Base-by-base conservation (phyloP, 2,888 invertebrate genomes). In the Oligia latruncula region DNA sequence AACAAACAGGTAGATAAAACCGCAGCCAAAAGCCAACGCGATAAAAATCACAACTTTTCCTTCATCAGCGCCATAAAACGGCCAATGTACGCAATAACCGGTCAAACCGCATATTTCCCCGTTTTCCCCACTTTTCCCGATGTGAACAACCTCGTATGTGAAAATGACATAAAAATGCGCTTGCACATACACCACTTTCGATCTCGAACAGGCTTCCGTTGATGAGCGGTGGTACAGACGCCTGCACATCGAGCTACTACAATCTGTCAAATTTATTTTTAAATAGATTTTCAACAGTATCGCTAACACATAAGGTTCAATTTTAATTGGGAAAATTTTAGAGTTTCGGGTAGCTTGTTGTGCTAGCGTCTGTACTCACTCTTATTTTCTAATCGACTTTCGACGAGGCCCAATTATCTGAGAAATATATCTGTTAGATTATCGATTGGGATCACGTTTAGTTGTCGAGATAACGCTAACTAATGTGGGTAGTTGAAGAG, bases 121-220 rank as follows among this genome's bases (percentile, higher is more conserved):
- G 88, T 89, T 91, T 91, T 91, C 88, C 90, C 86, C 85, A 87
- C 90, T 89, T 88, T 84, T 81, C 76, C 84, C 77, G 80, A 68
- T 87, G 86, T 84, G 82, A 88, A 88, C 83, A 84, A 85, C 84
- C 88, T 87, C 90, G 84, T 90, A 92, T 94, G 92, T 94, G 93
- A 93, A 94, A 94, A 93, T 93, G 89, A 88, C 88, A 90, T 91
- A 92, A 93, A 92, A 92, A 92, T 93, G 90, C 88, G 90, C 90
- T 78, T 85, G 78, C 87, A 80, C 88, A 78, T 82, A 80, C 82
- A 52, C 74, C 89, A 94, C 95, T 95, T 93, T 95, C 94, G 90
- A 92, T 94, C 90, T 92, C 92, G 75, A 66, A 81, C 75, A 68
- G 84, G 91, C 92, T 92, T 92, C 91, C 91, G 91, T 89, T 89